These are phyloP conservation scores for Aplochiton taeniatus DNA, from an alignment of 2,797 vertebrate genomes.

Conservation along the genomic window DNA sequence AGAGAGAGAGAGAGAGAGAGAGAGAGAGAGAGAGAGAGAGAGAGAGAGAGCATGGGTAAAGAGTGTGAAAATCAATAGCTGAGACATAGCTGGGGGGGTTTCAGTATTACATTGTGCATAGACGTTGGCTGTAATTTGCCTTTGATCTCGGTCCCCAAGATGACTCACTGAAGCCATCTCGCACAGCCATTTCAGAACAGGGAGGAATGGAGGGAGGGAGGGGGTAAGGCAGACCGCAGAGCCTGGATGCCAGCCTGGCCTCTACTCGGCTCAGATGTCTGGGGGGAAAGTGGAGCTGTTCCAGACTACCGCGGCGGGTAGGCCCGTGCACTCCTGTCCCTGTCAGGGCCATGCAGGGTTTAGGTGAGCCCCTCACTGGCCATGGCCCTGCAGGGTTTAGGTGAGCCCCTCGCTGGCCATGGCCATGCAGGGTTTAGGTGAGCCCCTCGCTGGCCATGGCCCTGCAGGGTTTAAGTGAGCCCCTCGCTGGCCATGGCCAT, in stretches of 20 bases:
- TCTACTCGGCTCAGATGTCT: constrained; percentile 39
- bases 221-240: constrained; percentile 34
- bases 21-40: constrained; percentile 23
- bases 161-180: constrained; percentile 81
- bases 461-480: no score
- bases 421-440: no score
- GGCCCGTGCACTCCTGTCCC: no score
- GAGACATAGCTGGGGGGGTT: constrained; percentile 77
- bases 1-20: constrained; percentile 21
- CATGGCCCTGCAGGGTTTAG: no score
- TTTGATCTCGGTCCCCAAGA: constrained; percentile 81
- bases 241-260: constrained; percentile 44
- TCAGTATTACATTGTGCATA: constrained; percentile 84
- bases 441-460: no score
- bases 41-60: constrained; percentile 19
- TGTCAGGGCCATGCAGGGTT: no score
- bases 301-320: no score
- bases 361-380: no score
- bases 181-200: constrained; percentile 68
- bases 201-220: constrained; percentile 8
- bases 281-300: constrained; percentile 20
- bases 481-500: no score
- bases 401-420: no score
- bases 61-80: constrained; percentile 73
- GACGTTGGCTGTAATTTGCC: constrained; percentile 82